Conservation (phyloP, 1,140 invertebrate genomes). For the Drosophila bipectinata region DNA sequence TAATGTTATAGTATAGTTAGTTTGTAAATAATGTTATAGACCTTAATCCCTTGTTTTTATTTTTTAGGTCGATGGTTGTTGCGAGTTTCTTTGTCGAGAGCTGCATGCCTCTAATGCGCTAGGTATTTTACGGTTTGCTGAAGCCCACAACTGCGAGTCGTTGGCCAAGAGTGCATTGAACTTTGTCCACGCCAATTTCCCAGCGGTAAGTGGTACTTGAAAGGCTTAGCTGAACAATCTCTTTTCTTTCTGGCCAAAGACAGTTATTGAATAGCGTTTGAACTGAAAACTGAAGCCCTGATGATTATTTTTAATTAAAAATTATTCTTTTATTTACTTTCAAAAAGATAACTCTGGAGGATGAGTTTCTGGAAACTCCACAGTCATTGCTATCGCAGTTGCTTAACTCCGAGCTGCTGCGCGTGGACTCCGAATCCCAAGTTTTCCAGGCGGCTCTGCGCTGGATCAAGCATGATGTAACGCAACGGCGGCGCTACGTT, state of each 20-base stretch:
- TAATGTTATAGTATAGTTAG: too few species aligned
- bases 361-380: constrained; percentile 95
- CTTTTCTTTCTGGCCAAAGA: background rate
- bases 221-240: background rate
- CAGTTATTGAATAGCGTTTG: constrained; percentile 6
- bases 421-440: constrained; percentile 96
- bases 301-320: too few species aligned
- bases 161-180: constrained; percentile 91
- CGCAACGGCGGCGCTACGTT: constrained; percentile 91
- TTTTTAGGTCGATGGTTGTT: constrained; percentile 89
- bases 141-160: constrained; percentile 94
- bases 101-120: constrained; percentile 95
- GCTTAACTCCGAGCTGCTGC: constrained; percentile 94
- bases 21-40: too few species aligned
- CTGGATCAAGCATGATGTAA: constrained; percentile 95
- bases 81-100: constrained; percentile 94
- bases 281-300: too few species aligned
- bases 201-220: constrained; percentile 86
- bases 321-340: background rate
- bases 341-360: constrained; percentile 88
- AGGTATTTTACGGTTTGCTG: constrained; percentile 95
- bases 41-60: background rate
- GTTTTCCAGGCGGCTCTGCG: constrained; percentile 95
- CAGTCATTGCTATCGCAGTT: constrained; percentile 92
- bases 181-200: constrained; percentile 95